Percentiles rank a stretch among this genome's conserved stretches.
These are phyloP conservation scores for Brachystomella parvula DNA, from an alignment of 1,140 invertebrate species.

Conservation along the genomic window DNA sequence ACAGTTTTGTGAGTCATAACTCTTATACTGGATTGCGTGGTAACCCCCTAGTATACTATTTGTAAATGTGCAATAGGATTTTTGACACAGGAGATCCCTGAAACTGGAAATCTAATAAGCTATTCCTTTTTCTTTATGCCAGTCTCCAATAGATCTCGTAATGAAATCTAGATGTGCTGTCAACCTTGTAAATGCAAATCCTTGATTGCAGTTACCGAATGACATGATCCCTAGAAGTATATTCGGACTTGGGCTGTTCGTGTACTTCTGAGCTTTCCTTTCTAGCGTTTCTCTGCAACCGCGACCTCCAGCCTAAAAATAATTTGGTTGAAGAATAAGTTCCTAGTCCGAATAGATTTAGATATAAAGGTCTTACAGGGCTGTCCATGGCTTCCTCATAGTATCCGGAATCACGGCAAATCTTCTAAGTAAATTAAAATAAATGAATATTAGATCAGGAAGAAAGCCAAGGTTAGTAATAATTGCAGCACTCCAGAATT, in stretches of 20 bases:
- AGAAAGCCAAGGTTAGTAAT: neutral
- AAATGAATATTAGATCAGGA: neutral
- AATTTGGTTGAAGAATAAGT: neutral
- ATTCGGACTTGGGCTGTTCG: neutral
- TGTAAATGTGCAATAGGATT: too few relatives aligned
- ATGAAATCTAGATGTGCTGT: slow-evolving; percentile 17
- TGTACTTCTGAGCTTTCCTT: neutral
- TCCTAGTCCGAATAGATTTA: neutral
- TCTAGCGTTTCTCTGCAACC: neutral
- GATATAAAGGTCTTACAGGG: neutral
- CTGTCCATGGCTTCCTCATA: too few relatives aligned
- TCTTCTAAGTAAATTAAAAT: neutral
- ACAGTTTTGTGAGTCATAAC: too few relatives aligned
- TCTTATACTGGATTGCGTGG: too few relatives aligned
- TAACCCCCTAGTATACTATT: too few relatives aligned
- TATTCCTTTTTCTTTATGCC: neutral
- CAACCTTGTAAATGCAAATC: slow-evolving; percentile 16
- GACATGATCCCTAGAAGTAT: slow-evolving; percentile 16
- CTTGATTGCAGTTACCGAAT: slow-evolving; percentile 10
- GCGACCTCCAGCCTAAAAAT: neutral
- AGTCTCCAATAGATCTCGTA: neutral
- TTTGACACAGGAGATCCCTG: too few relatives aligned
- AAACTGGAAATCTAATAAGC: neutral
- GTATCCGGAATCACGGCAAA: too few relatives aligned
- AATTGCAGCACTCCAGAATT: neutral